phyloP scores from a whole-genome alignment of 2,888 invertebrate genomes.

The Andrena marginata region DNA sequence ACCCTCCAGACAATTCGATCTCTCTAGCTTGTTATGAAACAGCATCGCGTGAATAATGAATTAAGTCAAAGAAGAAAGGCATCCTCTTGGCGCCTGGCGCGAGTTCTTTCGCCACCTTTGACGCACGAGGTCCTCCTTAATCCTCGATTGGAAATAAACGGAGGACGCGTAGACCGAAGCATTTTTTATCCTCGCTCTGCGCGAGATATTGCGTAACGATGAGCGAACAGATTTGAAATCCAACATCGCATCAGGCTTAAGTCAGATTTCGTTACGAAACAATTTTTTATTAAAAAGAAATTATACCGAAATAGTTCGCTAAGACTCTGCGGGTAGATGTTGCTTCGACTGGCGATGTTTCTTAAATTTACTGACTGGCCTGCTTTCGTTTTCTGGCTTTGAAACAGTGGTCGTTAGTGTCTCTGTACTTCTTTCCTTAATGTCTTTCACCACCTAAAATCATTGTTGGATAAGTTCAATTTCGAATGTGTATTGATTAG shows the following conservation, averaged over 20 bases:
- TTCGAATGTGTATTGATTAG: neutral
- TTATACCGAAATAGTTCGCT: neutral
- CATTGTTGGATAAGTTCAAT: neutral
- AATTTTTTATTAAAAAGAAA: conserved; percentile 18
- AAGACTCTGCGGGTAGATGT: neutral
- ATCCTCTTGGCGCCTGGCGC: conserved; percentile 12
- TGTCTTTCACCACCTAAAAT: conserved; percentile 52
- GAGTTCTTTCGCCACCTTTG: conserved; percentile 27
- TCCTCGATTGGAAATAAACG: conserved; percentile 24
- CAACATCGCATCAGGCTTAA: too few species aligned
- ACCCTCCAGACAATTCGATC: conserved; percentile 18
- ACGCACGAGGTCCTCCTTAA: neutral
- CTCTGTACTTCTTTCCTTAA: conserved; percentile 28
- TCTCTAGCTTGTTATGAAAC: conserved; percentile 32
- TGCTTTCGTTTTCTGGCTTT: neutral
- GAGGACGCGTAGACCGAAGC: neutral
- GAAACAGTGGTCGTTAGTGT: neutral
- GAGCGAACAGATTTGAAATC: neutral
- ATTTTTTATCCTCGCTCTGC: neutral
- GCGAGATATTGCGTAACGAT: neutral
- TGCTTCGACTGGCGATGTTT: conserved; percentile 33
- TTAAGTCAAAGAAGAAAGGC: conserved; percentile 10
- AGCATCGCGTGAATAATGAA: conserved; percentile 36
- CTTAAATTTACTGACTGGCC: conserved; percentile 52
- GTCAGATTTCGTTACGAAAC: neutral